A percentile compares a stretch with the other conserved stretches of the same genome.
These are phyloP conservation scores for Halictus quadricinctus DNA, from an alignment of 2,888 invertebrate species.

Conservation along the genomic window DNA sequence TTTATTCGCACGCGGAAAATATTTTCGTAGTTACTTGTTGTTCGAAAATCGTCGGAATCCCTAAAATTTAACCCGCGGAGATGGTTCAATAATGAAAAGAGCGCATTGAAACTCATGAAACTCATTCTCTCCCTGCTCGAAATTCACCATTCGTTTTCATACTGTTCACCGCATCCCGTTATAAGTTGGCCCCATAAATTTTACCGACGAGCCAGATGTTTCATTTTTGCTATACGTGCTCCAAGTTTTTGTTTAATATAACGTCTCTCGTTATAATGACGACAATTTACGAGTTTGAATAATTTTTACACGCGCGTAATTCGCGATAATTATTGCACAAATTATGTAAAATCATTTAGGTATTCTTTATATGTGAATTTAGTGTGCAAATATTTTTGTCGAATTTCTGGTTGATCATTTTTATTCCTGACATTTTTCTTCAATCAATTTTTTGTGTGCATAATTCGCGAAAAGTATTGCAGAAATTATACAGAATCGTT, in stretches of 20 bases:
- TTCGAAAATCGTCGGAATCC: background rate
- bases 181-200: background rate
- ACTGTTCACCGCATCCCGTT: background rate
- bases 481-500: background rate
- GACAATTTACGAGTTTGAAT: background rate
- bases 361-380: background rate
- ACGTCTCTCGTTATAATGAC: background rate
- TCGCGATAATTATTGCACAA: background rate
- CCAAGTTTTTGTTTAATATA: background rate
- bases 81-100: background rate
- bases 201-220: background rate
- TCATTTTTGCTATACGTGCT: background rate
- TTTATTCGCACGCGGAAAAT: background rate
- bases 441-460: background rate
- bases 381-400: background rate
- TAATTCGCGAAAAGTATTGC: background rate
- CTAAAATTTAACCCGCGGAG: background rate
- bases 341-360: background rate
- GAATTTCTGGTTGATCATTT: background rate
- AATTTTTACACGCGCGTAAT: background rate
- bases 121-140: background rate
- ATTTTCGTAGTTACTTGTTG: background rate
- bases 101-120: background rate
- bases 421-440: background rate
- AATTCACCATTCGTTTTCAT: background rate